Conservation (phyloP, 2,888 invertebrate genomes). For the Leistus spinibarbis region DNA sequence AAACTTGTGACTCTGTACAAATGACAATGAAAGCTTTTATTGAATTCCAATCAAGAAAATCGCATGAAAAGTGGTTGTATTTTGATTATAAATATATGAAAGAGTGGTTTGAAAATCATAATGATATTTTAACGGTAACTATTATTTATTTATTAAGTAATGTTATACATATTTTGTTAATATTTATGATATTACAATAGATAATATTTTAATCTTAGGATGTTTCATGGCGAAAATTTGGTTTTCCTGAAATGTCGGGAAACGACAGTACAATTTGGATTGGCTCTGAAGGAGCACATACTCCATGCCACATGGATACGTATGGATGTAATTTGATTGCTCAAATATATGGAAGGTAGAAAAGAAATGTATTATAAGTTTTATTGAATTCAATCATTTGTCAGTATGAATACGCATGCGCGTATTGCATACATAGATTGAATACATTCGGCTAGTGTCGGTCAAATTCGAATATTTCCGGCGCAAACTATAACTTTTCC, state of each 20-base stretch:
- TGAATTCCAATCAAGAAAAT: constrained; percentile 49
- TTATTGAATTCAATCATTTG: constrained; percentile 22
- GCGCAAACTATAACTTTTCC: too few species aligned
- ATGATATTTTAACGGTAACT: constrained; percentile 64
- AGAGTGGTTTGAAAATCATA: constrained; percentile 67
- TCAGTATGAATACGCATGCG: too few species aligned
- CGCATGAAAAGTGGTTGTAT: constrained; percentile 72
- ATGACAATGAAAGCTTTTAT: constrained; percentile 71
- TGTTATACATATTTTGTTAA: neutral
- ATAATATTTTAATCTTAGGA: constrained; percentile 52
- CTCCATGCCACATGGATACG: constrained; percentile 92
- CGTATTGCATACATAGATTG: neutral
- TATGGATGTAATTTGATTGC: constrained; percentile 93
- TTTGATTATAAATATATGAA: constrained; percentile 85
- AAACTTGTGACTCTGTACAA: constrained; percentile 64
- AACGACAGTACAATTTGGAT: constrained; percentile 85
- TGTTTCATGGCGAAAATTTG: constrained; percentile 72
- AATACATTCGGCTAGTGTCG: too few species aligned
- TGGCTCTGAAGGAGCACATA: constrained; percentile 85
- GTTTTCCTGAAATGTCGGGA: constrained; percentile 70
- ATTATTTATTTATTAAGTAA: neutral
- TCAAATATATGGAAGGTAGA: constrained; percentile 84
- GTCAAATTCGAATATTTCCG: too few species aligned
- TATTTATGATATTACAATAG: constrained; percentile 49
- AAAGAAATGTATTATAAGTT: constrained; percentile 9